Percentiles rank a stretch among this genome's conserved stretches.
These are phyloP conservation scores for Neelides folsomi DNA, from an alignment of 2,888 invertebrate species.

Conservation along the genomic window DNA sequence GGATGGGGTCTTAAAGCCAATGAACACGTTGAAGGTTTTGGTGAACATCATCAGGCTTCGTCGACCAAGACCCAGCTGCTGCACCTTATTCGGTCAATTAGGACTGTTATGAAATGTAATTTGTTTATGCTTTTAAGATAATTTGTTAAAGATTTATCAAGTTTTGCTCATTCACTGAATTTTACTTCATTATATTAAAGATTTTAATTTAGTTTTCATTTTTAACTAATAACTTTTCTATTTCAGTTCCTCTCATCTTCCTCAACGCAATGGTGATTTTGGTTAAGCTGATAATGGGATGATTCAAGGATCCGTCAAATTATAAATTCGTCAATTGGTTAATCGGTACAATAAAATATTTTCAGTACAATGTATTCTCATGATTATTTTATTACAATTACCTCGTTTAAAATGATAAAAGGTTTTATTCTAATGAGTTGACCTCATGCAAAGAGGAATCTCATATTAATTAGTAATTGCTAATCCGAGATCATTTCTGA, in stretches of 20 bases:
- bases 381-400: too few species aligned
- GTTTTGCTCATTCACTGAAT: not conserved
- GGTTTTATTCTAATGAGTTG: too few species aligned
- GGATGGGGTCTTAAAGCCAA: slow-evolving; percentile 65
- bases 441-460: too few species aligned
- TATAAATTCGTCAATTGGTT: too few species aligned
- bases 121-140: slow-evolving; percentile 30
- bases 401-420: too few species aligned
- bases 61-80: slow-evolving; percentile 76
- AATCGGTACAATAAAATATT: too few species aligned
- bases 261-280: slow-evolving; percentile 74
- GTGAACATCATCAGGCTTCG: slow-evolving; percentile 51
- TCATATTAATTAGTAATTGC: too few species aligned
- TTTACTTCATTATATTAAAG: not conserved
- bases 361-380: too few species aligned
- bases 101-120: slow-evolving; percentile 95
- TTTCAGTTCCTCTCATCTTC: slow-evolving; percentile 82
- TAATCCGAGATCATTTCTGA: too few species aligned
- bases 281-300: slow-evolving; percentile 79
- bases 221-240: not conserved
- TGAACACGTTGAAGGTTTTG: slow-evolving; percentile 66
- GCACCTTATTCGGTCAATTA: slow-evolving; percentile 79
- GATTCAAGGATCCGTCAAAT: slow-evolving; percentile 31
- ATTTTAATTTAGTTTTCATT: not conserved
- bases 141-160: not conserved